Conservation (phyloP, 1,140 invertebrate species). For the Druon quercuslanigerum region DNA sequence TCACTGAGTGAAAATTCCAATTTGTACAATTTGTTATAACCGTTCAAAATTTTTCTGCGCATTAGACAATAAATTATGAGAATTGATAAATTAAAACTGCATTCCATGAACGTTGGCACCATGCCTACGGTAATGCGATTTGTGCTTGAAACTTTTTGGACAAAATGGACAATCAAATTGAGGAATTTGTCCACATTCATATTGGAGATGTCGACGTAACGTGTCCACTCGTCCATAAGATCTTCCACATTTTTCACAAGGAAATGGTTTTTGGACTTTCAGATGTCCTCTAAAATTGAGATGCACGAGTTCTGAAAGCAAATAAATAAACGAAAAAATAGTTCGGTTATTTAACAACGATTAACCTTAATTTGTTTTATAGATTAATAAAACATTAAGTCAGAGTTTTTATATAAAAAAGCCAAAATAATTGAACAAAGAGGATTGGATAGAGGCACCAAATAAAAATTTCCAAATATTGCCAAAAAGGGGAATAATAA, state of each 20-base stretch:
- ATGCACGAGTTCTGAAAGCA: background rate
- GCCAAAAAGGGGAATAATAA: too few relatives aligned
- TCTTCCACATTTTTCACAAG: background rate
- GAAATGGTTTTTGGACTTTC: background rate
- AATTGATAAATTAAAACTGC: background rate
- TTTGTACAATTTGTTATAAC: too few relatives aligned
- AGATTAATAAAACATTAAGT: background rate
- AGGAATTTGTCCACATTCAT: background rate
- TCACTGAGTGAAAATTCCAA: too few relatives aligned
- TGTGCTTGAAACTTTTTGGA: slow-evolving; percentile 1
- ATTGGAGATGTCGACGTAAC: background rate
- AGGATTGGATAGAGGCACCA: too few relatives aligned
- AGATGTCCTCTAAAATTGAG: background rate
- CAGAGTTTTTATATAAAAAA: background rate
- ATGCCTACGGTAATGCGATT: background rate
- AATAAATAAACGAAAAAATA: background rate
- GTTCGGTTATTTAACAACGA: background rate
- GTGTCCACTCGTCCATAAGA: background rate
- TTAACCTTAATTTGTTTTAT: too few relatives aligned
- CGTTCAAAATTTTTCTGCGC: background rate
- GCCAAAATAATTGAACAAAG: too few relatives aligned
- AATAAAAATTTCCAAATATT: too few relatives aligned
- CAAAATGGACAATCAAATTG: background rate
- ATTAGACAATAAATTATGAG: background rate
- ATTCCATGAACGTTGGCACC: background rate